A percentile compares a stretch with the other conserved stretches of the same genome.
Conservation (phyloP, 2,113 vertebrate genomes). For the Redunca redunca region DNA sequence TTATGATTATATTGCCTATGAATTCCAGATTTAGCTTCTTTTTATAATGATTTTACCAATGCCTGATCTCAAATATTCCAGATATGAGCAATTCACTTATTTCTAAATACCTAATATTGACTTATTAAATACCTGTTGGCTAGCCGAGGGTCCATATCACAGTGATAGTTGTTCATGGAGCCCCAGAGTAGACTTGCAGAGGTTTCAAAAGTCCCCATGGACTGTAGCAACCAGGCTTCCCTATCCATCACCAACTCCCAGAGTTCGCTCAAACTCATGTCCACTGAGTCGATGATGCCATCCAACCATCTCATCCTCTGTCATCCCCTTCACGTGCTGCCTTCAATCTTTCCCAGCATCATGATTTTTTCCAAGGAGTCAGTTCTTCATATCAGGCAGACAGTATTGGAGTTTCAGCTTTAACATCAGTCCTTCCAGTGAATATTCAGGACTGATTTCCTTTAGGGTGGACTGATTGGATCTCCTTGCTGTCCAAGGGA, state of each 20-base stretch:
- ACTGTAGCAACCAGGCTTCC: not conserved
- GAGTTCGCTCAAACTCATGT: not conserved
- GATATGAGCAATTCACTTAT: not conserved
- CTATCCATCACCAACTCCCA: not conserved
- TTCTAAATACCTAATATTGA: not conserved
- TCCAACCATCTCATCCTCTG: not conserved
- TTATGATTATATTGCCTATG: not conserved
- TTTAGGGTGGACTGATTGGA: not conserved
- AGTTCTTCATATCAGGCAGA: not conserved
- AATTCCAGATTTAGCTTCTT: not conserved
- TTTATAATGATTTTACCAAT: not conserved
- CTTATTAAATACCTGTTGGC: not conserved
- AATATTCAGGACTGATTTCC: not conserved
- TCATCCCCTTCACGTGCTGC: not conserved
- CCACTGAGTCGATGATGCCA: not conserved
- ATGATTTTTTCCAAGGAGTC: not conserved
- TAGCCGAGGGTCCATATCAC: not conserved
- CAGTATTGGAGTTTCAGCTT: not conserved
- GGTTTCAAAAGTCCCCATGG: not conserved
- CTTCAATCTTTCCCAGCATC: not conserved
- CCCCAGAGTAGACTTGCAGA: not conserved
- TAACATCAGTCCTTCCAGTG: not conserved
- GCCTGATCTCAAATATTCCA: not conserved
- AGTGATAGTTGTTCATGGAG: not conserved
- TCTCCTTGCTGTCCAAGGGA: not conserved